Conservation (phyloP, 1,140 invertebrate genomes). For the Metaphire vulgaris region DNA sequence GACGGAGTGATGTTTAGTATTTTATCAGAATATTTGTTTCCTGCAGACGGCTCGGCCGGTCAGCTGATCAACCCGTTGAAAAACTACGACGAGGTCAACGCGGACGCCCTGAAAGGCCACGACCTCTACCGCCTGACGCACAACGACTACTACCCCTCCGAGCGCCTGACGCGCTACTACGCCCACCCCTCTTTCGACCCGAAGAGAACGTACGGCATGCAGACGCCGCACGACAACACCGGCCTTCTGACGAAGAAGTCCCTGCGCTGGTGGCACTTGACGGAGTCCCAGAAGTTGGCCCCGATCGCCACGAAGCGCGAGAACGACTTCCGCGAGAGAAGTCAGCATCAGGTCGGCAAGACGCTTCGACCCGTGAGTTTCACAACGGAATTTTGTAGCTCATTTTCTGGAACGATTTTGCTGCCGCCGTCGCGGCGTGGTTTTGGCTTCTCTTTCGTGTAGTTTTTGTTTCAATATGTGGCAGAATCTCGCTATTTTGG, state of each 20-base stretch:
- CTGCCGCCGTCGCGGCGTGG: too few relatives aligned
- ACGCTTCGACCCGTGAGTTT: slow-evolving; percentile 51
- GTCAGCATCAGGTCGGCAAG: slow-evolving; percentile 46
- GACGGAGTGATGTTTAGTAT: too few relatives aligned
- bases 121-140: slow-evolving; percentile 46
- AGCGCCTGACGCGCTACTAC: slow-evolving; percentile 43
- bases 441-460: too few relatives aligned
- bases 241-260: slow-evolving; percentile 39
- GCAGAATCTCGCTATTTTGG: too few relatives aligned
- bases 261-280: slow-evolving; percentile 46
- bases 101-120: slow-evolving; percentile 42
- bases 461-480: too few relatives aligned
- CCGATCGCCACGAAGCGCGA: slow-evolving; percentile 46
- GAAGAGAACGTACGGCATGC: slow-evolving; percentile 41
- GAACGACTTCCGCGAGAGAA: slow-evolving; percentile 49
- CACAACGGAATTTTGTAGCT: background rate
- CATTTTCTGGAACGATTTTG: background rate
- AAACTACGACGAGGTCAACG: slow-evolving; percentile 41
- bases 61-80: slow-evolving; percentile 49
- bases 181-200: slow-evolving; percentile 35
- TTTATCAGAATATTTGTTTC: slow-evolving; percentile 23
- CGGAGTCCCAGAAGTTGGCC: slow-evolving; percentile 39
- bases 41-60: slow-evolving; percentile 45
- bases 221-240: slow-evolving; percentile 48
- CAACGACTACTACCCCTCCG: slow-evolving; percentile 43